Evolutionary conservation across 1,140 invertebrate genomes (phyloP).

Genomic region (Conus betulinus): DNA sequence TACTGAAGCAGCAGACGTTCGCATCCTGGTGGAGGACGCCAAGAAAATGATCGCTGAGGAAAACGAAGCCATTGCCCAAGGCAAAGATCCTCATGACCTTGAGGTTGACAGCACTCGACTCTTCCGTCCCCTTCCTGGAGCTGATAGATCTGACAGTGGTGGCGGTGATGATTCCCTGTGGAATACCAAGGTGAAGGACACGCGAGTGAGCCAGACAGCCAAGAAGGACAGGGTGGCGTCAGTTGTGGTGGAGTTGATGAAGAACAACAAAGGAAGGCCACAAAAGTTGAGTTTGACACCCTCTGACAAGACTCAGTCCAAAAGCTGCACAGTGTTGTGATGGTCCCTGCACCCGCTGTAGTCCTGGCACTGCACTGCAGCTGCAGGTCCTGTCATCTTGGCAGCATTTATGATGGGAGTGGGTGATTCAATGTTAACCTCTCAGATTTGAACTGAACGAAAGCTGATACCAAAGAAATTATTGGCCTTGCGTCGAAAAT

Average conservation of each 20-base stretch:
- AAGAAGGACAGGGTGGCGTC: constrained; percentile 37
- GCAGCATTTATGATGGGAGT: background rate
- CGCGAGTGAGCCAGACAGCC: constrained; percentile 17
- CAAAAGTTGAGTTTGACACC: background rate
- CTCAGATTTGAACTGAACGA: background rate
- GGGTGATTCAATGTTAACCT: background rate
- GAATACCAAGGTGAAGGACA: constrained; percentile 29
- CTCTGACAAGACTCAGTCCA: background rate
- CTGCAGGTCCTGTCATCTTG: background rate
- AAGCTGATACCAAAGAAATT: background rate
- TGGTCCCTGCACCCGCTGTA: background rate
- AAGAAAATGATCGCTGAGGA: constrained; percentile 55
- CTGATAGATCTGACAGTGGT: background rate
- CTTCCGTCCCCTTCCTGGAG: constrained; percentile 39
- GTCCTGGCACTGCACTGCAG: background rate
- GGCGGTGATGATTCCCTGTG: background rate
- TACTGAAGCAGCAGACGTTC: constrained; percentile 47
- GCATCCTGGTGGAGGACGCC: constrained; percentile 58
- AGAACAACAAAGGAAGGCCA: background rate
- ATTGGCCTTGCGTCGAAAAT: no score
- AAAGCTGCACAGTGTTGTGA: background rate
- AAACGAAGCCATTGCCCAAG: constrained; percentile 48
- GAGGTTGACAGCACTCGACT: constrained; percentile 34
- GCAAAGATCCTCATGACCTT: constrained; percentile 57
- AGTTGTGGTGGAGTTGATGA: constrained; percentile 12